phyloP scores from a whole-genome alignment of 2,797 vertebrate genomes.

The Tokudaia muenninki region DNA sequence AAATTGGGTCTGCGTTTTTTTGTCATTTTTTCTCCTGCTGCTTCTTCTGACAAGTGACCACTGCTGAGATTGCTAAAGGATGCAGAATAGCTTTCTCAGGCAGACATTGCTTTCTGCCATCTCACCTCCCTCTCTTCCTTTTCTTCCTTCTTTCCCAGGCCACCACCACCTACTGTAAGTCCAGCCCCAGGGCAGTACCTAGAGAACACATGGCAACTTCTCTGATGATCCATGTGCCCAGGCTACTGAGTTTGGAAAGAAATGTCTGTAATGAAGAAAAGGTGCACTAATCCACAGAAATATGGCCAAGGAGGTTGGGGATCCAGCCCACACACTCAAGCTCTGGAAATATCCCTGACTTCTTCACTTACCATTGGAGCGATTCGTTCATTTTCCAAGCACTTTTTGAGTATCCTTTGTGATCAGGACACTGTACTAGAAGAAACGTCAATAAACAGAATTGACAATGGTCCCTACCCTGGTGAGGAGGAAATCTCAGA shows the following conservation, averaged over 20 bases:
- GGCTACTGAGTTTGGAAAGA: not conserved
- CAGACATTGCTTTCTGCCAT: constrained; percentile 14
- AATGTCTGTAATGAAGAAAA: not conserved
- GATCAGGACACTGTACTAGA: not conserved
- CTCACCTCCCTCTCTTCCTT: not conserved
- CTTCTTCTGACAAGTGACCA: constrained; percentile 81
- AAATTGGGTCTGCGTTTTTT: constrained; percentile 76
- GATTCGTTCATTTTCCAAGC: not conserved
- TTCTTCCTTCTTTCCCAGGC: not conserved
- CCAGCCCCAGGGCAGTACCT: not conserved
- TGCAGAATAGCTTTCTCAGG: constrained; percentile 67
- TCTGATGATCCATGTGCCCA: not conserved
- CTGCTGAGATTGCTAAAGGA: constrained; percentile 76
- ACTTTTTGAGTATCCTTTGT: not conserved
- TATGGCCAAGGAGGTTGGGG: too few relatives aligned
- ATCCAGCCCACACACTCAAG: not conserved
- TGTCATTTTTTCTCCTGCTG: constrained; percentile 69
- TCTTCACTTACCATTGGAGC: not conserved
- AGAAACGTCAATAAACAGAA: not conserved
- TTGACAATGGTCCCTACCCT: not conserved
- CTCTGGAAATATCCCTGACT: not conserved
- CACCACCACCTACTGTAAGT: not conserved
- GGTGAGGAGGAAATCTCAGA: not conserved
- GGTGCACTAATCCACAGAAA: not conserved
- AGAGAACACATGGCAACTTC: not conserved